Evolutionary conservation across 92 coral and sea anemone species (phyloP).

Genomic region (Heliopora coerulea): DNA sequence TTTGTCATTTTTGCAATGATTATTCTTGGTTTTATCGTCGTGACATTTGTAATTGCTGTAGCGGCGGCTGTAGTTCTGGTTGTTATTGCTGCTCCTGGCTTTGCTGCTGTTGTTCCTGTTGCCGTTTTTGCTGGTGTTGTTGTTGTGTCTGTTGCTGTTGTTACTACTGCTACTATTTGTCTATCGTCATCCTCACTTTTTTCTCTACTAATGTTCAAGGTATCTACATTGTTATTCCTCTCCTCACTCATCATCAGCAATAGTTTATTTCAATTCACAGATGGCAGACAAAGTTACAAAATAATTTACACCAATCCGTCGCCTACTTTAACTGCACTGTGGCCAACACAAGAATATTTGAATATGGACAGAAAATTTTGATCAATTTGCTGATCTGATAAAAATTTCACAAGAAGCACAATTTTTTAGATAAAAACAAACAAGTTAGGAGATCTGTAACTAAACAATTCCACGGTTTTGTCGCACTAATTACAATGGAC

Average conservation of each 20-base stretch:
- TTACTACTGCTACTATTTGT: not conserved
- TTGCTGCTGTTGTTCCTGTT: not conserved
- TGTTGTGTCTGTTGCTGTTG: slow-evolving; percentile 4
- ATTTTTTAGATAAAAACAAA: too few species aligned
- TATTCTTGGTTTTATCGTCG: too few species aligned
- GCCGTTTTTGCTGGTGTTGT: not conserved
- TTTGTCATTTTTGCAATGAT: too few species aligned
- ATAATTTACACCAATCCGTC: not conserved
- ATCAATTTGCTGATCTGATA: too few species aligned
- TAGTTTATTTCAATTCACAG: not conserved
- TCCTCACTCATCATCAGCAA: not conserved
- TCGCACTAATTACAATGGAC: too few species aligned
- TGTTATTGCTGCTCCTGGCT: too few species aligned
- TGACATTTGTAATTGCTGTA: too few species aligned
- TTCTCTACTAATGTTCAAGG: not conserved
- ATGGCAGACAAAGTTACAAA: not conserved
- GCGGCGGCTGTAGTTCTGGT: too few species aligned
- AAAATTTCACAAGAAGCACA: too few species aligned
- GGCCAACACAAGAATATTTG: not conserved
- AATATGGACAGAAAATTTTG: too few species aligned
- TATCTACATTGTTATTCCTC: not conserved
- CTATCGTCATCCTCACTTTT: not conserved
- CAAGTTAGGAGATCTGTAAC: too few species aligned
- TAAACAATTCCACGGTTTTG: too few species aligned
- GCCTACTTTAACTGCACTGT: not conserved